These are phyloP conservation scores for Petrocephalus microphthalmus DNA, from an alignment of 2,113 vertebrate species.

Conservation along the genomic window DNA sequence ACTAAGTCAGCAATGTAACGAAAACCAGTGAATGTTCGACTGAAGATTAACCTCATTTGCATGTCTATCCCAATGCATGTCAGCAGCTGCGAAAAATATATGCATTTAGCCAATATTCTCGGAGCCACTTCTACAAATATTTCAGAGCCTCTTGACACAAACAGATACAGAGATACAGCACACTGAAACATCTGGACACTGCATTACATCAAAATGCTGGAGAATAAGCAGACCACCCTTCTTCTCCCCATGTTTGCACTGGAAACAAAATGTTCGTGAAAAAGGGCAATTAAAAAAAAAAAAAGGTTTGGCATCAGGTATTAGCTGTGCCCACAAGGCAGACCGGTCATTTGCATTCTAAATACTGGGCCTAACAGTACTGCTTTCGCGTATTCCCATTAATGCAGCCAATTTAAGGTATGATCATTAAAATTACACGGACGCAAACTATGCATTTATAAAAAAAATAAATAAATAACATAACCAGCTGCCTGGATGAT, in stretches of 20 bases:
- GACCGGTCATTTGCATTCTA: neutral
- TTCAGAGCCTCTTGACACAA: neutral
- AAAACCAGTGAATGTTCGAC: neutral
- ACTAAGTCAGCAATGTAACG: neutral
- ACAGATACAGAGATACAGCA: neutral
- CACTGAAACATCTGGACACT: neutral
- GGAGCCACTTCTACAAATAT: neutral
- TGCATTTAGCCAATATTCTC: neutral
- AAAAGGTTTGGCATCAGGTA: neutral
- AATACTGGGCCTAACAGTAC: slow-evolving; percentile 3
- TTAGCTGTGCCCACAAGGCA: neutral
- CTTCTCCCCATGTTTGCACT: neutral
- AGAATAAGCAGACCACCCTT: neutral
- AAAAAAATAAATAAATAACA: neutral
- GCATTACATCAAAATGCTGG: neutral
- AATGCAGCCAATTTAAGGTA: neutral
- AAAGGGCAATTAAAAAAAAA: neutral
- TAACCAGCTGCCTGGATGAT: neutral
- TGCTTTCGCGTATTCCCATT: neutral
- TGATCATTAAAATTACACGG: neutral
- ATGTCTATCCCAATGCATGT: neutral
- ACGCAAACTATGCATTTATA: neutral
- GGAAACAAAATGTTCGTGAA: neutral
- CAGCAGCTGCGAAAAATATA: neutral
- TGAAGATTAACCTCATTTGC: neutral